Conservation (phyloP, 2,797 vertebrate genomes). For the Takifugu rubripes region DNA sequence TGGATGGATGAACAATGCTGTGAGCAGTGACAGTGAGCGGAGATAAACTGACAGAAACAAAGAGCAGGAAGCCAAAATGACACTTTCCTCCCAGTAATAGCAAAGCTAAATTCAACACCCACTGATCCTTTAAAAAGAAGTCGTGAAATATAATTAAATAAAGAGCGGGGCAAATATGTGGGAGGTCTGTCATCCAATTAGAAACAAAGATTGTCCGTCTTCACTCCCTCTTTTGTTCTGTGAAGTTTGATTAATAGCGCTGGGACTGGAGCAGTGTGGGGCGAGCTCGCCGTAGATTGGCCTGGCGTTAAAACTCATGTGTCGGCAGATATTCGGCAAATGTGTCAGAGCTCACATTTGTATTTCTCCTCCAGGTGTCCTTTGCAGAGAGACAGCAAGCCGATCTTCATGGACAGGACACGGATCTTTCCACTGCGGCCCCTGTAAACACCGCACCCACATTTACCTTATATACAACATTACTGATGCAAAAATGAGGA, state of each 20-base stretch:
- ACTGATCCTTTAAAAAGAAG: constrained; percentile 61
- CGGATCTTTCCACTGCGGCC: constrained; percentile 95
- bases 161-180: constrained; percentile 48
- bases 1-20: constrained; percentile 49
- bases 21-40: constrained; percentile 45
- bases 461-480: constrained; percentile 8
- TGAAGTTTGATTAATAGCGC: constrained; percentile 54
- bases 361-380: constrained; percentile 97
- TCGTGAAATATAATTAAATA: constrained; percentile 58
- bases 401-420: constrained; percentile 94
- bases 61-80: constrained; percentile 46
- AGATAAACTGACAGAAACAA: constrained; percentile 50
- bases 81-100: constrained; percentile 45
- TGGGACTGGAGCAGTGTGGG: constrained; percentile 36
- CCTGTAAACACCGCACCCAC: constrained; percentile 61
- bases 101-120: constrained; percentile 42
- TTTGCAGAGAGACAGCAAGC: constrained; percentile 92
- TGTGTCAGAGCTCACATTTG: constrained; percentile 81
- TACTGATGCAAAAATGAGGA: constrained; percentile 28
- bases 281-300: constrained; percentile 4
- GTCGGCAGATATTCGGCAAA: constrained; percentile 7
- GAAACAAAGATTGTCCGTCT: constrained; percentile 30
- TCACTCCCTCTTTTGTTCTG: constrained; percentile 17
- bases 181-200: constrained; percentile 72
- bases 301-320: constrained; percentile 6